Conservation (phyloP, 30 jellyfish, hydroid and myxozoan genomes). For the Phacellophora camtschatica region DNA sequence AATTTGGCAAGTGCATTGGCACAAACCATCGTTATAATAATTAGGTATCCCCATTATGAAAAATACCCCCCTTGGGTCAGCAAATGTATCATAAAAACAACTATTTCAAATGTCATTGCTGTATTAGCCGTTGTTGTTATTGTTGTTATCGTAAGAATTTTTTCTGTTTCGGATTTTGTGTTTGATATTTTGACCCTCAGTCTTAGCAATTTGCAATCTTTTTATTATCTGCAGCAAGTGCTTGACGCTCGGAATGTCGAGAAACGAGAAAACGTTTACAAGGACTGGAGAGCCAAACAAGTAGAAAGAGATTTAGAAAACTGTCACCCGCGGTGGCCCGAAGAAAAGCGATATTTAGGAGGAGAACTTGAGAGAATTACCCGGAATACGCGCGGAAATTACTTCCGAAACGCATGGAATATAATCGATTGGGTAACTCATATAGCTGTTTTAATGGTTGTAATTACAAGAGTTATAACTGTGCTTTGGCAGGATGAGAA, state of each 20-base stretch:
- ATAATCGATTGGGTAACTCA: conserved; percentile 90
- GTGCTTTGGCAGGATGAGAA: conserved; percentile 45
- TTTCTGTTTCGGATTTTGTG: too few relatives aligned
- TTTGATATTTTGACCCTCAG: neutral
- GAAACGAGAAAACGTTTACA: conserved; percentile 73
- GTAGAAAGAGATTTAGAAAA: conserved; percentile 90
- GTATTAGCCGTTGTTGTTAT: too few relatives aligned
- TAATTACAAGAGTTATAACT: conserved; percentile 76
- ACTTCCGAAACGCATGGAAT: conserved; percentile 97
- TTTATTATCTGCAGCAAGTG: conserved; percentile 75
- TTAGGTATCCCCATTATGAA: too few relatives aligned
- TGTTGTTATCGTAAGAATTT: too few relatives aligned
- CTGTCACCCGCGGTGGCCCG: conserved; percentile 99
- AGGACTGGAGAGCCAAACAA: conserved; percentile 95
- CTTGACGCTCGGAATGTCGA: conserved; percentile 88
- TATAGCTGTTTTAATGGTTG: conserved; percentile 79
- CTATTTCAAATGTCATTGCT: too few relatives aligned
- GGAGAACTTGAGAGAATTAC: conserved; percentile 88
- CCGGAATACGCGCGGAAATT: conserved; percentile 78
- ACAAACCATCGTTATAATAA: too few relatives aligned
- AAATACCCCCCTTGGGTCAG: too few relatives aligned
- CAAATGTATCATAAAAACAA: too few relatives aligned
- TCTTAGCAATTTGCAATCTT: neutral
- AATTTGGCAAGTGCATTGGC: too few relatives aligned
- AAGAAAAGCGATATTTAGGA: conserved; percentile 84